phyloP scores from a whole-genome alignment of 2,888 invertebrate species.

The Drosophila pullipes region DNA sequence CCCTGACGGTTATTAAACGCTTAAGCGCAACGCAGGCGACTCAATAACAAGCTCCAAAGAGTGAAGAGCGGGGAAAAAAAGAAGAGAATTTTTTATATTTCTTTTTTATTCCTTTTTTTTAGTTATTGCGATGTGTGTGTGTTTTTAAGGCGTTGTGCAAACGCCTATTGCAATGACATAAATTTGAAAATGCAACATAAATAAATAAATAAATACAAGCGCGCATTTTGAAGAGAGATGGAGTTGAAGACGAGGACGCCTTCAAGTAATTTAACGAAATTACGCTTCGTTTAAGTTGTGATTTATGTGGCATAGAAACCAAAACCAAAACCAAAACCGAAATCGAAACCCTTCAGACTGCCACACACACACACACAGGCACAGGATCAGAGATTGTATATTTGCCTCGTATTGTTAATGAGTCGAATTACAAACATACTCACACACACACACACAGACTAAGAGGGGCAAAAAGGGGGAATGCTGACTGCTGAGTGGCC shows the following conservation, averaged over 20 bases:
- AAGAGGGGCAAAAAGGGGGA: constrained; percentile 14
- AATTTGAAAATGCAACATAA: constrained; percentile 52
- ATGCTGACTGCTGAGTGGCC: constrained; percentile 72
- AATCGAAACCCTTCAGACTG: constrained; percentile 66
- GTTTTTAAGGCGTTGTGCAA: constrained; percentile 57
- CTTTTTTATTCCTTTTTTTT: background rate
- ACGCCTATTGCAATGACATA: constrained; percentile 70
- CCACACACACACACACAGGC: constrained; percentile 38
- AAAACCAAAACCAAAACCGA: constrained; percentile 42
- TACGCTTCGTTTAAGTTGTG: constrained; percentile 83
- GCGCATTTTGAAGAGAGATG: constrained; percentile 1
- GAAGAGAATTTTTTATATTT: background rate
- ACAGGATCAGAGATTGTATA: constrained; percentile 39
- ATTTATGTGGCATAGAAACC: constrained; percentile 79
- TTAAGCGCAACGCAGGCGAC: constrained; percentile 2
- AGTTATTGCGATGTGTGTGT: background rate
- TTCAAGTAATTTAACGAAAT: constrained; percentile 76
- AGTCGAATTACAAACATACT: constrained; percentile 80
- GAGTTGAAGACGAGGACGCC: constrained; percentile 31
- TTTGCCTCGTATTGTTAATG: constrained; percentile 80
- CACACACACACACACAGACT: constrained; percentile 30
- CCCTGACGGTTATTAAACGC: constrained; percentile 9
- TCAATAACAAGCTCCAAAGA: constrained; percentile 18
- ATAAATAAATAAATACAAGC: constrained; percentile 65
- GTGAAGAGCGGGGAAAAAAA: constrained; percentile 7